Evolutionary conservation across 2,888 invertebrate species (phyloP), one percentile per base, ranked within the genome.

Genomic region (Phalera bucephala): DNA sequence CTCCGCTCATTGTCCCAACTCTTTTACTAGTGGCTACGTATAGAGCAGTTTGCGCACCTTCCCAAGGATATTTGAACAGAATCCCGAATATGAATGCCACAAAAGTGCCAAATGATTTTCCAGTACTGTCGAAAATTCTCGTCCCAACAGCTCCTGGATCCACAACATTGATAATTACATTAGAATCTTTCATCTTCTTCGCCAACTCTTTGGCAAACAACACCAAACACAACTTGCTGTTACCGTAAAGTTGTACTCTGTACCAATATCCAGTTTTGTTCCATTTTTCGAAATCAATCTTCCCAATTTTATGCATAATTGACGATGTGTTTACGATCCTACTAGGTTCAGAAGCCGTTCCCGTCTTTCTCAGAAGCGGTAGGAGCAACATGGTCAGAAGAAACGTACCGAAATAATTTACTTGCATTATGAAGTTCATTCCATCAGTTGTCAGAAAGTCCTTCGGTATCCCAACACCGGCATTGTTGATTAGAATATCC

Each of bases 321-420:
- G 96, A 96, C 0, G 96, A 94, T 0, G 96, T 95, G 14, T 95
- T 92, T 0, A 96, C 92, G 0, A 97, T 92, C 42, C 96, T 92
- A 38, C 94, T 92, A 3, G 95, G 93, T 8, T 92, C 91, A 7
- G 93, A 92, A 2, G 55, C 36, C 0, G 38, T 58, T 1, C 82
- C 87, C 4, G 79, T 67, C 64, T 91, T 92, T 71, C 93, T 94
- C 47, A 96, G 69, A 45, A 96, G 82, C 81, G 95, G 96, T 53
- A 96, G 92, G 21, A 99, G 91, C 19, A 99, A 91, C 72, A 97
- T 94, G 0, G 98, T 98, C 31, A 99, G 86, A 17, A 99, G 89
- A 74, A 98, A 98, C 6, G 97, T 95, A 0, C 98, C 98, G 73
- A 95, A 96, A 65, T 98, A 96, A 77, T 99, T 99, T 1, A 97